Conservation (phyloP, 2,888 invertebrate species). For the Physocephala rufipes region DNA sequence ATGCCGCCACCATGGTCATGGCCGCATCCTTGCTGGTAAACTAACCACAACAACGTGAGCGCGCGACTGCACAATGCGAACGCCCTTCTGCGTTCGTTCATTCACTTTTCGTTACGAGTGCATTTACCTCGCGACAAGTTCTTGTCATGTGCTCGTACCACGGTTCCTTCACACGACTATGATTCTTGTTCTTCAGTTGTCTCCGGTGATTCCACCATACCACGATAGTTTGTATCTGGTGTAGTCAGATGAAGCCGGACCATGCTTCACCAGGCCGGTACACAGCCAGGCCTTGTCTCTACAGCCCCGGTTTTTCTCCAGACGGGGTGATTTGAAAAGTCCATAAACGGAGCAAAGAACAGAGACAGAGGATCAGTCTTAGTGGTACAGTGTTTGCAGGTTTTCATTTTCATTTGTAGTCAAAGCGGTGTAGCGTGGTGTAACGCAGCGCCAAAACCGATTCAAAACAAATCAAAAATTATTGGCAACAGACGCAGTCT, state of each 20-base stretch:
- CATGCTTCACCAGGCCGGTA: no score
- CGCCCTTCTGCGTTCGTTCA: conserved; percentile 48
- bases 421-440: neutral
- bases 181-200: no score
- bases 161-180: neutral
- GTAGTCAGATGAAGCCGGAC: no score
- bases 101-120: conserved; percentile 49
- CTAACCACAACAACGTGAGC: conserved; percentile 34
- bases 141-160: conserved; percentile 12
- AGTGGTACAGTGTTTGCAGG: conserved; percentile 46
- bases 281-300: no score
- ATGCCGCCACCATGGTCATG: neutral
- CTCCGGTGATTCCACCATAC: no score
- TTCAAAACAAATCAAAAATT: conserved; percentile 30
- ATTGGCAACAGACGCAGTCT: neutral
- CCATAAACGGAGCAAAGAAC: no score
- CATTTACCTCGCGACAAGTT: conserved; percentile 45
- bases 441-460: conserved; percentile 4
- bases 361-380: neutral
- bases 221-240: no score
- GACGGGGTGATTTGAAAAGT: no score
- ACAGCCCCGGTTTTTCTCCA: no score
- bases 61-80: conserved; percentile 38
- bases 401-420: conserved; percentile 50
- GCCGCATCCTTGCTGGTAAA: conserved; percentile 44